phyloP scores from a whole-genome alignment of 2,888 invertebrate genomes.

The Andrena fulva region DNA sequence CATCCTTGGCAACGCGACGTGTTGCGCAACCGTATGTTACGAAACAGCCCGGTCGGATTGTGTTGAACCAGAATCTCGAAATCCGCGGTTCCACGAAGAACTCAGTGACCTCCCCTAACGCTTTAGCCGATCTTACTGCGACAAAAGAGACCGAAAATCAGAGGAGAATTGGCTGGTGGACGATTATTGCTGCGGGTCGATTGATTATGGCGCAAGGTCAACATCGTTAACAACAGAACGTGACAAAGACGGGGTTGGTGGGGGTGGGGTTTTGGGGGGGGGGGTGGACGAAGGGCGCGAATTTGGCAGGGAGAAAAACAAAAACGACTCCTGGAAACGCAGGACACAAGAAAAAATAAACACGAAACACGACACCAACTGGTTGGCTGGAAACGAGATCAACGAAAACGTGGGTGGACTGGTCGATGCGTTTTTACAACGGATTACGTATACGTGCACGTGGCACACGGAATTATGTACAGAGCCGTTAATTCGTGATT shows the following conservation, averaged over 20 bases:
- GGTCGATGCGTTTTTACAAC: slow-evolving; percentile 21
- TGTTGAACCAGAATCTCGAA: background rate
- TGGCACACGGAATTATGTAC: slow-evolving; percentile 64
- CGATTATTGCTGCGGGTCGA: slow-evolving; percentile 58
- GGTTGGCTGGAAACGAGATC: slow-evolving; percentile 39
- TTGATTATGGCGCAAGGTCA: slow-evolving; percentile 58
- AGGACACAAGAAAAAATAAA: slow-evolving; percentile 41
- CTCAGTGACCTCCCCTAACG: slow-evolving; percentile 38
- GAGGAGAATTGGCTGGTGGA: slow-evolving; percentile 36
- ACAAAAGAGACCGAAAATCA: slow-evolving; percentile 27
- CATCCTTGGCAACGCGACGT: slow-evolving; percentile 30
- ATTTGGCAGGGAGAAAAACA: slow-evolving; percentile 21
- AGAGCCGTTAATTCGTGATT: slow-evolving; percentile 67
- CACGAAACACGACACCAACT: slow-evolving; percentile 56
- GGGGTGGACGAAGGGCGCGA: slow-evolving; percentile 29
- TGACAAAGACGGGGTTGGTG: slow-evolving; percentile 1
- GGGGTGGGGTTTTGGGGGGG: background rate
- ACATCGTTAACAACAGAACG: slow-evolving; percentile 45
- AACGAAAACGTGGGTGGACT: slow-evolving; percentile 32
- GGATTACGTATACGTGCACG: slow-evolving; percentile 27
- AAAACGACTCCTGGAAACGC: slow-evolving; percentile 47
- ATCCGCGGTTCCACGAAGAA: slow-evolving; percentile 8
- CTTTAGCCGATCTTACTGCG: slow-evolving; percentile 50
- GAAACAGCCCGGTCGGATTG: slow-evolving; percentile 22
- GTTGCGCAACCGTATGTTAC: slow-evolving; percentile 21